phyloP scores from a whole-genome alignment of 2,797 vertebrate genomes.

The Bucorvus abyssinicus region DNA sequence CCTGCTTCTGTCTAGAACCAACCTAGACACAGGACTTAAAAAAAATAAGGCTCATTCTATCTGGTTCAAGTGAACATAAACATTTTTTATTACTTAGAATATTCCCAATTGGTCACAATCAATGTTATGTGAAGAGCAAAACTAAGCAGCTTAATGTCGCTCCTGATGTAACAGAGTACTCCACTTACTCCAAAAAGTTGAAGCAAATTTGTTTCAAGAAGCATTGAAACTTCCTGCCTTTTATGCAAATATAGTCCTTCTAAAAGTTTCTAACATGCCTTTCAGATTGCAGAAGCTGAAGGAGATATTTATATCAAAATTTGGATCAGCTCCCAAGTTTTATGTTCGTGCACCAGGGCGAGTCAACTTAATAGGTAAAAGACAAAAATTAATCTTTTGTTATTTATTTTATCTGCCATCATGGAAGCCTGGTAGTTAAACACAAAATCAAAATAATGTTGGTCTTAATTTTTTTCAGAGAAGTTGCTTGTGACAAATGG shows the following conservation, averaged over 20 bases:
- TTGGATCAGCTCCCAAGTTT: slow-evolving; percentile 87
- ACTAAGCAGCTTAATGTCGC: neutral
- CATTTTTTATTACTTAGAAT: neutral
- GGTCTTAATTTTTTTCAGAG: neutral
- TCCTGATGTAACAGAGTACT: neutral
- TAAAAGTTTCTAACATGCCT: slow-evolving; percentile 52
- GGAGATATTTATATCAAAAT: slow-evolving; percentile 84
- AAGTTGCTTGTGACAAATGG: neutral
- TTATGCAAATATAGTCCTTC: neutral
- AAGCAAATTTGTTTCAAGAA: neutral
- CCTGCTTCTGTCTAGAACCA: neutral
- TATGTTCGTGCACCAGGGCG: slow-evolving; percentile 93
- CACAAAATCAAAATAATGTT: neutral
- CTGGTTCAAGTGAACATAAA: neutral
- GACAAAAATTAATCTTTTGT: neutral
- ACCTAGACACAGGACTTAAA: neutral
- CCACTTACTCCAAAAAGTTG: neutral
- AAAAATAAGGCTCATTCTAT: neutral
- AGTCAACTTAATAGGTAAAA: slow-evolving; percentile 95
- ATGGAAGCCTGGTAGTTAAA: neutral
- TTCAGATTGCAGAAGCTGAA: slow-evolving; percentile 89
- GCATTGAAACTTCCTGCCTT: neutral
- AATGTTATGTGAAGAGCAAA: neutral
- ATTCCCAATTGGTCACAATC: neutral
- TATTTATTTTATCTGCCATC: neutral